phyloP scores from a whole-genome alignment of 1,140 invertebrate species.

The Drosophila bocqueti region DNA sequence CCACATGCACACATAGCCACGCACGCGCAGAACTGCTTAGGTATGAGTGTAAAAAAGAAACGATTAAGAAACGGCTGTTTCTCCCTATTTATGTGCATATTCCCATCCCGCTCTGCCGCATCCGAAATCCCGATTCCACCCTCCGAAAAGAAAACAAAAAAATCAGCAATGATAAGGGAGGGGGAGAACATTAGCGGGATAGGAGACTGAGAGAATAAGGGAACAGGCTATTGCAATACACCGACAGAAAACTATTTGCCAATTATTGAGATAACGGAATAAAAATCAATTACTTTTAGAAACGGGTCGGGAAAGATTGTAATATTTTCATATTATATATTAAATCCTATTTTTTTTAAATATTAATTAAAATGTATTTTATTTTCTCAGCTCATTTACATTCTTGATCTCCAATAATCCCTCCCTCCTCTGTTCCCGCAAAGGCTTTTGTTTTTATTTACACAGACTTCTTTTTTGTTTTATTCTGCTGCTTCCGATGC shows the following conservation, averaged over 20 bases:
- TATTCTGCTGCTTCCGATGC: conserved; percentile 29
- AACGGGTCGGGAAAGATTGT: too few relatives aligned
- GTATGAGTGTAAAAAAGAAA: conserved; percentile 21
- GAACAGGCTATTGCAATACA: conserved; percentile 27
- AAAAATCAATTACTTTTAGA: background rate
- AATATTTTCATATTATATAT: background rate
- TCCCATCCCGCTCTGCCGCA: conserved; percentile 17
- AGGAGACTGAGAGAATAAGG: background rate
- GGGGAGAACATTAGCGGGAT: conserved; percentile 10
- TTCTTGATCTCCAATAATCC: conserved; percentile 4
- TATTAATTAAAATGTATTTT: background rate
- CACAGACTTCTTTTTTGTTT: conserved; percentile 10
- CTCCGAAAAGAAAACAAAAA: conserved; percentile 14
- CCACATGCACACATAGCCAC: conserved; percentile 23
- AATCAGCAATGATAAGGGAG: conserved; percentile 33
- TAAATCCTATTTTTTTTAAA: background rate
- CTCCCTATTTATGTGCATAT: conserved; percentile 11
- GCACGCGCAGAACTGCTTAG: conserved; percentile 4
- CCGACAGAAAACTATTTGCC: conserved; percentile 4
- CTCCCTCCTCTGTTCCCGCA: background rate
- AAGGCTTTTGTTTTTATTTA: conserved; percentile 35
- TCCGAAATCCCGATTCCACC: conserved; percentile 41
- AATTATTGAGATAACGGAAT: background rate
- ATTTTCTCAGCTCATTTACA: background rate
- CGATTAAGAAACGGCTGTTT: conserved; percentile 54